Percentiles rank a stretch among this genome's conserved stretches.
These are phyloP conservation scores for Sisor rabdophorus DNA, from an alignment of 2,113 vertebrate species.

Conservation along the genomic window DNA sequence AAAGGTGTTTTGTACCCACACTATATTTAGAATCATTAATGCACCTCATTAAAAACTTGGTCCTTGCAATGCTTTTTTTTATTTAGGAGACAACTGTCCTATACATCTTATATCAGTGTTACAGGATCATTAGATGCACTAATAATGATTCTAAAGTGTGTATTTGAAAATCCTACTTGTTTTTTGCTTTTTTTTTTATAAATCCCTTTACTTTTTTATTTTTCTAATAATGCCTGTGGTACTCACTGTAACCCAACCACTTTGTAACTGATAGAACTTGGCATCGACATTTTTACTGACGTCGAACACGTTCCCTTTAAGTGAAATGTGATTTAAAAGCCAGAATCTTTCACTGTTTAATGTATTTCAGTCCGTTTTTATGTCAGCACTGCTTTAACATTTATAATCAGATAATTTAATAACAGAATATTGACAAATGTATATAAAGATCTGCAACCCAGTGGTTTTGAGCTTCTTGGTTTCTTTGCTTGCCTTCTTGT, in stretches of 20 bases:
- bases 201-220: background rate
- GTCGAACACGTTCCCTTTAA: constrained; percentile 18
- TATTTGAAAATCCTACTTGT: background rate
- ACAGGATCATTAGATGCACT: background rate
- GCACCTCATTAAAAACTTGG: background rate
- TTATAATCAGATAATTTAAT: constrained; percentile 24
- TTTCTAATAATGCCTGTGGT: background rate
- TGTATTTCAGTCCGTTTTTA: background rate
- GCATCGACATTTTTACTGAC: constrained; percentile 1
- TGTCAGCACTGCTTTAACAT: constrained; percentile 2
- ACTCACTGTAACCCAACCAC: background rate
- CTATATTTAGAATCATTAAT: background rate
- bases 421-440: constrained; percentile 23
- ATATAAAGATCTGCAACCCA: background rate
- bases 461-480: background rate
- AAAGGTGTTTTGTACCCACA: too few relatives aligned
- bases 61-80: background rate
- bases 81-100: background rate
- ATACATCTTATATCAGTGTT: background rate
- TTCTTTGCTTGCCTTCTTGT: background rate
- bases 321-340: constrained; percentile 9
- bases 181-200: background rate
- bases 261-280: background rate
- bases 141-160: background rate
- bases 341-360: background rate